Conservation (phyloP, 2,113 vertebrate species). For the Odontesthes bonariensis region DNA sequence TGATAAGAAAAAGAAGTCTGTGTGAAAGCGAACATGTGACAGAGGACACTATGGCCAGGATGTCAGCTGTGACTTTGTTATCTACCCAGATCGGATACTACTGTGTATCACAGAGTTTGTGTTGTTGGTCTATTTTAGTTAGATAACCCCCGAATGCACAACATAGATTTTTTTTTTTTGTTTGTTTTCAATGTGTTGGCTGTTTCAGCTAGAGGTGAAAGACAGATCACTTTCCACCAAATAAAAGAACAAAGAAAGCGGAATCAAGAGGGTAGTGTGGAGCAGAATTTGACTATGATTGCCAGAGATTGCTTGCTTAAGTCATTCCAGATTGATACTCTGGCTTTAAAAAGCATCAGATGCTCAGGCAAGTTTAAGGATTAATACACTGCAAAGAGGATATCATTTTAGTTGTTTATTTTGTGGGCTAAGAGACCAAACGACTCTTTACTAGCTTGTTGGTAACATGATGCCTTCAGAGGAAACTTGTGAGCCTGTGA, state of each 20-base stretch:
- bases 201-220: not conserved
- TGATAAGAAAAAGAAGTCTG: slow-evolving; percentile 77
- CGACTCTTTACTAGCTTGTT: too few relatives aligned
- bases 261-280: not conserved
- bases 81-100: slow-evolving; percentile 11
- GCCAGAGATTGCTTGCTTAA: not conserved
- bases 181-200: not conserved
- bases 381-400: too few relatives aligned
- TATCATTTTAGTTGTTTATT: too few relatives aligned
- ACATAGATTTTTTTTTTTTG: not conserved
- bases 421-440: too few relatives aligned
- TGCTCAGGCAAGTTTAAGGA: too few relatives aligned
- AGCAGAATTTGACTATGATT: not conserved
- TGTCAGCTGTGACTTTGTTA: slow-evolving; percentile 31
- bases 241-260: not conserved
- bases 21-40: slow-evolving; percentile 47
- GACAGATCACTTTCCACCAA: not conserved
- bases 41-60: slow-evolving; percentile 22
- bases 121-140: slow-evolving; percentile 18
- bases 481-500: too few relatives aligned
- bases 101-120: slow-evolving; percentile 9
- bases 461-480: too few relatives aligned
- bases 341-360: not conserved
- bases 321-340: not conserved
- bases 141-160: slow-evolving; percentile 21